Conservation (phyloP, 92 coral and sea anemone species). For the Porites divaricata region DNA sequence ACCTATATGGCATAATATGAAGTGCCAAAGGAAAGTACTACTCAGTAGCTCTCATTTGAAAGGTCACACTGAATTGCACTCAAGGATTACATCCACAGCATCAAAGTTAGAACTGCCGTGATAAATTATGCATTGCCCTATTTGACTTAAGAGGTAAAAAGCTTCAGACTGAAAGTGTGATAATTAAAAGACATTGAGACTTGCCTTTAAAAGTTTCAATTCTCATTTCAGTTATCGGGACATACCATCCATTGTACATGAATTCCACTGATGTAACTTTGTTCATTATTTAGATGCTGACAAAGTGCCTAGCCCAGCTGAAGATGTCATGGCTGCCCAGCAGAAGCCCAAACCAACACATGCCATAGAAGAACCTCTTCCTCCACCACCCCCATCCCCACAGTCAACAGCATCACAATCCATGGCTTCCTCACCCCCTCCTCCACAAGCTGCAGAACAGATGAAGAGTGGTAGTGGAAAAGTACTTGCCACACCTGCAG, state of each 20-base stretch:
- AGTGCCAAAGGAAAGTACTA: no score
- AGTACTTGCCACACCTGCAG: conserved; percentile 93
- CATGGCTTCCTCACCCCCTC: conserved; percentile 17
- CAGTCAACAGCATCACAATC: conserved; percentile 44
- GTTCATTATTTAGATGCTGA: conserved; percentile 33
- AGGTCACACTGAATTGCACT: no score
- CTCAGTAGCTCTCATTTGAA: no score
- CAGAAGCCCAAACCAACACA: conserved; percentile 88
- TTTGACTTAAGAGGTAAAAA: no score
- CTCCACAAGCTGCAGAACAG: conserved; percentile 20
- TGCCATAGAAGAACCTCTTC: conserved; percentile 74
- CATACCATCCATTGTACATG: neutral
- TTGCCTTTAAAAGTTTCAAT: neutral
- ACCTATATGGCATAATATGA: no score
- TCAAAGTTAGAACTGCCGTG: no score
- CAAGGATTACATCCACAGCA: no score
- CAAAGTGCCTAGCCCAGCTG: conserved; percentile 80
- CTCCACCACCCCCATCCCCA: conserved; percentile 73
- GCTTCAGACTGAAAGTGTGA: no score
- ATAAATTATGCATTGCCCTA: no score
- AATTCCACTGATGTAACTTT: neutral
- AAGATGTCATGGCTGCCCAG: conserved; percentile 90
- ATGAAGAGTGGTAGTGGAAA: conserved; percentile 40
- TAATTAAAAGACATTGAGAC: no score
- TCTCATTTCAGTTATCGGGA: neutral